Conservation (phyloP, 2,113 vertebrate species). For the Calypte anna region DNA sequence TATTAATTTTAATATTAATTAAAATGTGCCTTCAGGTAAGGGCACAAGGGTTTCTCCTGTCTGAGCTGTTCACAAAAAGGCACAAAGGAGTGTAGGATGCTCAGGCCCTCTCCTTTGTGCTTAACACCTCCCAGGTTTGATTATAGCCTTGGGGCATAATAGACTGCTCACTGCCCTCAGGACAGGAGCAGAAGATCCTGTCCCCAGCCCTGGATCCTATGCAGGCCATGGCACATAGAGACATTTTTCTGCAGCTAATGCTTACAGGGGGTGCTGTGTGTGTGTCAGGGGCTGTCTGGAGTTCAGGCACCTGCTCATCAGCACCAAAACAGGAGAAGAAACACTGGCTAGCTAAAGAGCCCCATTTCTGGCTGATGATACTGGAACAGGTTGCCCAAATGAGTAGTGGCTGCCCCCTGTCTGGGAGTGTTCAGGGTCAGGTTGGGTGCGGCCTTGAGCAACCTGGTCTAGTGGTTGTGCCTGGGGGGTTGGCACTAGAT, state of each 20-base stretch:
- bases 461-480: too few species aligned
- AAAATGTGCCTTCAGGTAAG: background rate
- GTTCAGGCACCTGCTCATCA: background rate
- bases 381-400: too few species aligned
- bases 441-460: too few species aligned
- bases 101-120: background rate
- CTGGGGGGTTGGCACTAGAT: too few species aligned
- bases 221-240: background rate
- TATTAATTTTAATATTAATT: too few species aligned
- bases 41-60: background rate
- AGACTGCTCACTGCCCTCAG: background rate
- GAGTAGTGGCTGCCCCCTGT: too few species aligned
- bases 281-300: accelerated
- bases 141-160: background rate
- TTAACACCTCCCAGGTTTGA: background rate
- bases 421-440: too few species aligned
- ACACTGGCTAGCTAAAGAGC: background rate
- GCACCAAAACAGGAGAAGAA: background rate
- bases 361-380: too few species aligned
- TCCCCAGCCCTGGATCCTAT: background rate
- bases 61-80: background rate
- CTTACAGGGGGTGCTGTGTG: accelerated
- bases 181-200: accelerated
- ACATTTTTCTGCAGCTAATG: background rate
- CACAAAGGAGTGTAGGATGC: background rate